Conservation (phyloP, 92 coral and sea anemone genomes). For the Epizoanthus ramosus region DNA sequence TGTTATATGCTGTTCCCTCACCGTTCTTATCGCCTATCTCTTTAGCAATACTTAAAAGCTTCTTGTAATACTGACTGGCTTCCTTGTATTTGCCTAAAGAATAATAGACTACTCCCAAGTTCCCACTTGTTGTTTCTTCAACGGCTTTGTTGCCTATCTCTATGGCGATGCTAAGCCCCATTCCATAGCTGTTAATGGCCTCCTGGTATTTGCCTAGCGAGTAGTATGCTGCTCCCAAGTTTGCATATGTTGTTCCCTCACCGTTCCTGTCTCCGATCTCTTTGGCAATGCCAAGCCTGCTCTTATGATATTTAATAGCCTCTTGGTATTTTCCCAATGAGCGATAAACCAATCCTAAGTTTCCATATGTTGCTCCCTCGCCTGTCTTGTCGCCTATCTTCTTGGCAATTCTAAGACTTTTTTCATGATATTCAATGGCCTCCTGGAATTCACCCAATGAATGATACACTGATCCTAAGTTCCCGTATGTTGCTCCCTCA, state of each 20-base stretch:
- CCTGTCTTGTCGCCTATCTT: background rate
- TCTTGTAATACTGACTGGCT: background rate
- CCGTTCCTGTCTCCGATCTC: constrained; percentile 16
- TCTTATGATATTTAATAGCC: background rate
- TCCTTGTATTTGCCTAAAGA: background rate
- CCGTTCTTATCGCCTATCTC: constrained; percentile 7
- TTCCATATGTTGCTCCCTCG: background rate
- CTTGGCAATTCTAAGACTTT: background rate
- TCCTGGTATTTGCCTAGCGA: too few species aligned
- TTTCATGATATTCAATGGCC: background rate
- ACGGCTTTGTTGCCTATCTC: background rate
- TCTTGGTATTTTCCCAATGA: background rate
- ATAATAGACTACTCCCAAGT: background rate
- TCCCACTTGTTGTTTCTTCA: background rate
- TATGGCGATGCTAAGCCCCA: too few species aligned
- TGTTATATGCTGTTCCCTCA: constrained; percentile 7
- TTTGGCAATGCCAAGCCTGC: background rate
- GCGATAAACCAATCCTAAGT: background rate
- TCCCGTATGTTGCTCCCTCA: background rate
- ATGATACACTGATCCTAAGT: background rate
- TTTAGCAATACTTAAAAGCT: background rate
- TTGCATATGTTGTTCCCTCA: background rate
- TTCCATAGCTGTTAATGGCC: too few species aligned
- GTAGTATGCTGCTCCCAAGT: background rate
- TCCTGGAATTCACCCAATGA: background rate